phyloP scores from a whole-genome alignment of 2,888 invertebrate genomes.

The Limnephilus rhombicus region DNA sequence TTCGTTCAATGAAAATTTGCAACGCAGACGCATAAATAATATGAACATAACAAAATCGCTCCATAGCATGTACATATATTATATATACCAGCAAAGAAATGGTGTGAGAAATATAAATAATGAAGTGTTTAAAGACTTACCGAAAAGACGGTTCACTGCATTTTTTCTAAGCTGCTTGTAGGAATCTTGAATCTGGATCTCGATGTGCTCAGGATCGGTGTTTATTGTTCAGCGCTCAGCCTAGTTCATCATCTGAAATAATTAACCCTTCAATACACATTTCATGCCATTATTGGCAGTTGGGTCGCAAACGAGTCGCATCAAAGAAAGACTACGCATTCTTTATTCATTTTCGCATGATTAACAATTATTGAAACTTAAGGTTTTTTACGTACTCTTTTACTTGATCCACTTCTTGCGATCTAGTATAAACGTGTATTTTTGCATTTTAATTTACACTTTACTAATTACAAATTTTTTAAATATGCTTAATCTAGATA shows the following conservation, averaged over 20 bases:
- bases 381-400: no score
- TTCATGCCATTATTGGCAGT: not conserved
- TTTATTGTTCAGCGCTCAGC: not conserved
- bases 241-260: not conserved
- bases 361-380: no score
- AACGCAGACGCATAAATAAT: slow-evolving; percentile 1
- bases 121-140: not conserved
- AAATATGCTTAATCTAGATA: no score
- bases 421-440: no score
- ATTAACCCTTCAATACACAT: not conserved
- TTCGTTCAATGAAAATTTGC: not conserved
- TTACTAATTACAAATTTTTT: no score
- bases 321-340: not conserved
- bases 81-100: not conserved
- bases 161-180: not conserved
- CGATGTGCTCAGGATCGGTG: not conserved
- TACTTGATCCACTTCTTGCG: no score
- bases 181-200: not conserved
- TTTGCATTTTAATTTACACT: no score
- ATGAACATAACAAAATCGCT: not conserved
- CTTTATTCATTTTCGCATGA: not conserved
- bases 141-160: not conserved
- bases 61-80: not conserved
- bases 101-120: not conserved
- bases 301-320: not conserved